phyloP scores from a whole-genome alignment of 35 echinoderm and acorn worm genomes.

The Holothuria glaberrima region DNA sequence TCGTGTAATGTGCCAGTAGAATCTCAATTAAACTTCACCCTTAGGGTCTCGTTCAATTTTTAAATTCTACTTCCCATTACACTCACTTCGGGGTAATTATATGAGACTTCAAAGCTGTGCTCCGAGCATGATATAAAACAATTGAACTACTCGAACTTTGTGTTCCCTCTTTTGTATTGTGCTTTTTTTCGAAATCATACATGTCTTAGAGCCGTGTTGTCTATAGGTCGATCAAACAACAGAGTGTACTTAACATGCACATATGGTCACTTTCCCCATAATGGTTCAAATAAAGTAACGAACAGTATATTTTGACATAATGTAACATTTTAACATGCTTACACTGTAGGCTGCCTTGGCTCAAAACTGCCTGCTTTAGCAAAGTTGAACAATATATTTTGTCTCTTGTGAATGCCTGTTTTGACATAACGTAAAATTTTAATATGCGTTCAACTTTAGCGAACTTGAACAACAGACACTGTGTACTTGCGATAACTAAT shows the following conservation, averaged over 20 bases:
- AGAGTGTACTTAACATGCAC: not conserved
- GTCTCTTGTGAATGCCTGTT: too few species aligned
- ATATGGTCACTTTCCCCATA: too few species aligned
- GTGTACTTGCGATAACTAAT: not conserved
- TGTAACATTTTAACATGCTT: not conserved
- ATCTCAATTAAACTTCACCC: slow-evolving; percentile 10
- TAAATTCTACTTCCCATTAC: slow-evolving; percentile 21
- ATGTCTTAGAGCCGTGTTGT: not conserved
- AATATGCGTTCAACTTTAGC: too few species aligned
- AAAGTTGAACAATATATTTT: not conserved
- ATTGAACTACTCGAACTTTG: not conserved
- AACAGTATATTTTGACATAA: not conserved
- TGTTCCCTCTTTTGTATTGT: not conserved
- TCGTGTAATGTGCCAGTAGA: slow-evolving; percentile 20
- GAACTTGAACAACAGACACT: not conserved
- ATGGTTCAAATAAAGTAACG: not conserved
- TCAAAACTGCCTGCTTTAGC: not conserved
- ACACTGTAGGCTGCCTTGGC: not conserved
- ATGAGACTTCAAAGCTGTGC: slow-evolving; percentile 2
- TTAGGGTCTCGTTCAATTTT: slow-evolving; percentile 23
- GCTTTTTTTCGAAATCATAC: not conserved
- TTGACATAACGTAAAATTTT: too few species aligned
- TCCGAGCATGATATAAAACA: not conserved
- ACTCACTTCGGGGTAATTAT: slow-evolving; percentile 13
- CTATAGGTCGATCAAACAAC: not conserved